Percentiles rank a stretch among this genome's conserved stretches.
Conservation (phyloP, 1,140 invertebrate species). For the Drosophila melanica region DNA sequence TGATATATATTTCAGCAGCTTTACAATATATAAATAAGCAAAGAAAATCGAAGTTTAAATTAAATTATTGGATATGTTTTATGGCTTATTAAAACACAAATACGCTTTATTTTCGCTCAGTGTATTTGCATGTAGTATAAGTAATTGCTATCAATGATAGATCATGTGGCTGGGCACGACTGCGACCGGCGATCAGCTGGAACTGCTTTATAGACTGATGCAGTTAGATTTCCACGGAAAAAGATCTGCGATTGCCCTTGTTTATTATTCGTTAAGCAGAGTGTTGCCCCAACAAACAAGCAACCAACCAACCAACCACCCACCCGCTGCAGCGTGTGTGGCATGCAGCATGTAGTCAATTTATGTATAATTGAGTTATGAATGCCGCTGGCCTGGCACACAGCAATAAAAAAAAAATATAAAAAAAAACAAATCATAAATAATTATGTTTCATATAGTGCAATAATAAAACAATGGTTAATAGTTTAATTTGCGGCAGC, state of each 20-base stretch:
- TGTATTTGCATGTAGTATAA: slow-evolving; percentile 24
- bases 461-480: slow-evolving; percentile 75
- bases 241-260: slow-evolving; percentile 24
- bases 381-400: slow-evolving; percentile 28
- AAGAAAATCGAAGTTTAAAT: no score
- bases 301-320: background rate
- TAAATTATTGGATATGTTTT: no score
- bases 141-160: slow-evolving; percentile 55
- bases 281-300: no score
- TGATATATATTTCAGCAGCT: no score
- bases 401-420: slow-evolving; percentile 18
- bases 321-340: slow-evolving; percentile 20
- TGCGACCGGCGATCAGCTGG: slow-evolving; percentile 23
- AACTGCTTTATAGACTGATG: slow-evolving; percentile 27
- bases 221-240: slow-evolving; percentile 29
- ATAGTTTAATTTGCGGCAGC: slow-evolving; percentile 58
- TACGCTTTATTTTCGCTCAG: slow-evolving; percentile 5
- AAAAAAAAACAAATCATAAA: no score
- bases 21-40: no score
- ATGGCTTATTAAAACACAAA: no score
- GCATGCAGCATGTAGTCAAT: slow-evolving; percentile 23
- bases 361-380: slow-evolving; percentile 75
- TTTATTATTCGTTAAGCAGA: background rate
- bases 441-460: slow-evolving; percentile 55
- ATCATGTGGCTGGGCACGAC: slow-evolving; percentile 48